Conservation (phyloP, 2,888 invertebrate species). For the Torymus tubicola region DNA sequence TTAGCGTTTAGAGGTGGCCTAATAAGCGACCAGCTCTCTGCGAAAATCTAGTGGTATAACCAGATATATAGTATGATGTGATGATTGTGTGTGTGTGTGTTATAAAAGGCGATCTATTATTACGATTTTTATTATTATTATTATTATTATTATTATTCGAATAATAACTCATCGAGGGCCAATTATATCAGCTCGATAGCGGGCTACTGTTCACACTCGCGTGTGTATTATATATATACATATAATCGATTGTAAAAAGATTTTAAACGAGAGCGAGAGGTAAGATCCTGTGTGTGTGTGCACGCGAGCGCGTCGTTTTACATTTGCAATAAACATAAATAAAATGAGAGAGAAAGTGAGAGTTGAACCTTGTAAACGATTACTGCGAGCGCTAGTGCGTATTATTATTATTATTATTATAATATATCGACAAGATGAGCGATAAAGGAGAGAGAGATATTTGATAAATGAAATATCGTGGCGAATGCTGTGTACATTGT, state of each 20-base stretch:
- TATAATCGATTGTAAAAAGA: conserved; percentile 49
- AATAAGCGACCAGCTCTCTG: neutral
- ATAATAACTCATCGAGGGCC: conserved; percentile 47
- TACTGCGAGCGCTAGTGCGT: conserved; percentile 21
- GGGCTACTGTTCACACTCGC: conserved; percentile 38
- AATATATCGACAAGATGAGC: neutral
- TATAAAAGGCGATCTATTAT: neutral
- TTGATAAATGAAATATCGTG: conserved; percentile 1
- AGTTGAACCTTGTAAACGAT: conserved; percentile 36
- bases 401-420: conserved; percentile 33
- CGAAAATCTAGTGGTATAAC: no score
- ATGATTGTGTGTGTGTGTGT: no score
- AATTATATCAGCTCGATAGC: conserved; percentile 47
- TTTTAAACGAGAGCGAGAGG: neutral
- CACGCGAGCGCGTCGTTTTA: conserved; percentile 33
- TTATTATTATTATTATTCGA: conserved; percentile 33
- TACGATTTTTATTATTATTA: conserved; percentile 1
- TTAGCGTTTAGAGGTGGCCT: neutral
- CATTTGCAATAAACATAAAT: conserved; percentile 23
- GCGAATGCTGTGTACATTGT: conserved; percentile 35
- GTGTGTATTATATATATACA: neutral
- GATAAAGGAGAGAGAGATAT: neutral
- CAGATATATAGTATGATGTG: no score
- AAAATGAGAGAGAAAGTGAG: neutral
- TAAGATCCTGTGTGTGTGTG: neutral